These are phyloP conservation scores for Ariolimax columbianus DNA, from an alignment of 2,888 invertebrate species.

Conservation along the genomic window DNA sequence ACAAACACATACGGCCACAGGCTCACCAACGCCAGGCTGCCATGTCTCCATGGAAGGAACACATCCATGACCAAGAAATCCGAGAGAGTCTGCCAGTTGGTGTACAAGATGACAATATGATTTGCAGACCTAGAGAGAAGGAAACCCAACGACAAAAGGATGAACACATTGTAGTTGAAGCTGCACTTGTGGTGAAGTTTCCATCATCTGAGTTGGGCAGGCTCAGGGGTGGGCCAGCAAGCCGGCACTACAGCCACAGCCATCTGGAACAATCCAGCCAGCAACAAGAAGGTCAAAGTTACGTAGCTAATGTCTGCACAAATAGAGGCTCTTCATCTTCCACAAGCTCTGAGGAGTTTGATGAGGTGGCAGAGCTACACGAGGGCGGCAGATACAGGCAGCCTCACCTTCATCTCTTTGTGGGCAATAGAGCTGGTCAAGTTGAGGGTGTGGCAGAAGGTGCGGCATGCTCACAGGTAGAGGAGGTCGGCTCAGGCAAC, in stretches of 20 bases:
- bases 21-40: background rate
- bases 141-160: slow-evolving; percentile 19
- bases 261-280: background rate
- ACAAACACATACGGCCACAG: no score
- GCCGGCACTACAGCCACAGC: background rate
- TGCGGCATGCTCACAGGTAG: background rate
- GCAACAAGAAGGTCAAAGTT: slow-evolving; percentile 10
- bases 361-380: slow-evolving; percentile 31
- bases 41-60: background rate
- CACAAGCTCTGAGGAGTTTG: slow-evolving; percentile 44
- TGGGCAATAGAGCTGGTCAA: background rate
- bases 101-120: background rate
- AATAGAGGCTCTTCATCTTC: slow-evolving; percentile 35
- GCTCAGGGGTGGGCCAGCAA: background rate
- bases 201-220: background rate
- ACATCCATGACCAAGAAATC: background rate
- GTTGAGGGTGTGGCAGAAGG: background rate
- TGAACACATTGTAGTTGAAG: slow-evolving; percentile 28
- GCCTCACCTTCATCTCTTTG: background rate
- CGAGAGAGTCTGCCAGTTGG: background rate
- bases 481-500: background rate
- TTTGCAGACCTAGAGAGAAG: background rate
- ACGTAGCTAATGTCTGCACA: slow-evolving; percentile 38
- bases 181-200: background rate
- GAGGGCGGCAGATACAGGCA: background rate